A percentile compares a stretch with the other conserved stretches of the same genome.
Evolutionary conservation across 2,888 invertebrate genomes (phyloP).

Genomic region (Epinotia ramella): DNA sequence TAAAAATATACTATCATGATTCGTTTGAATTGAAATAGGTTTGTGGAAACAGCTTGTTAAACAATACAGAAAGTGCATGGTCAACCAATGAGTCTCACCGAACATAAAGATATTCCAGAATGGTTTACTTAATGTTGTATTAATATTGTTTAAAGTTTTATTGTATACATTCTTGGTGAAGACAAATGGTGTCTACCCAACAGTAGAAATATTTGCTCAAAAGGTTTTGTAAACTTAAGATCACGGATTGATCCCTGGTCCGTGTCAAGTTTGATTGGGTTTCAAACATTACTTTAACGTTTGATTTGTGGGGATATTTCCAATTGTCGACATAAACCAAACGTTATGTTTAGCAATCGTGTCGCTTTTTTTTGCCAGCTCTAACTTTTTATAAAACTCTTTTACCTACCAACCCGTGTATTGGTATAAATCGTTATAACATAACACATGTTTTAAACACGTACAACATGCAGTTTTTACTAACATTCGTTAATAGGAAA

Average conservation of each 20-base stretch:
- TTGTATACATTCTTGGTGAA: background rate
- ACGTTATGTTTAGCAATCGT: background rate
- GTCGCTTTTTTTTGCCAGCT: background rate
- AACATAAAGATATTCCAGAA: background rate
- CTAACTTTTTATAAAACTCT: no score
- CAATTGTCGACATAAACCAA: background rate
- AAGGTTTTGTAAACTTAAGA: background rate
- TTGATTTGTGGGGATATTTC: background rate
- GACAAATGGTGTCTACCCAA: background rate
- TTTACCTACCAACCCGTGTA: no score
- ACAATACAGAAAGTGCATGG: background rate
- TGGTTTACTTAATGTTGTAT: background rate
- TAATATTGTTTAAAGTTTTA: background rate
- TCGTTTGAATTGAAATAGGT: no score
- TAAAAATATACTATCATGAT: no score
- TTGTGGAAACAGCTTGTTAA: background rate
- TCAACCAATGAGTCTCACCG: background rate
- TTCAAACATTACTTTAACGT: conserved; percentile 4
- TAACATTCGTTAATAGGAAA: background rate
- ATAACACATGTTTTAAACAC: no score
- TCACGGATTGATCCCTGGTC: background rate
- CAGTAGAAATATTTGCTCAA: background rate
- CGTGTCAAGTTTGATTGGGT: conserved; percentile 4
- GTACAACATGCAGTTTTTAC: background rate
- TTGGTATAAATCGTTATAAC: no score